These are phyloP conservation scores for Galaxea fascicularis DNA, from an alignment of 92 coral and sea anemone species.

Conservation along the genomic window DNA sequence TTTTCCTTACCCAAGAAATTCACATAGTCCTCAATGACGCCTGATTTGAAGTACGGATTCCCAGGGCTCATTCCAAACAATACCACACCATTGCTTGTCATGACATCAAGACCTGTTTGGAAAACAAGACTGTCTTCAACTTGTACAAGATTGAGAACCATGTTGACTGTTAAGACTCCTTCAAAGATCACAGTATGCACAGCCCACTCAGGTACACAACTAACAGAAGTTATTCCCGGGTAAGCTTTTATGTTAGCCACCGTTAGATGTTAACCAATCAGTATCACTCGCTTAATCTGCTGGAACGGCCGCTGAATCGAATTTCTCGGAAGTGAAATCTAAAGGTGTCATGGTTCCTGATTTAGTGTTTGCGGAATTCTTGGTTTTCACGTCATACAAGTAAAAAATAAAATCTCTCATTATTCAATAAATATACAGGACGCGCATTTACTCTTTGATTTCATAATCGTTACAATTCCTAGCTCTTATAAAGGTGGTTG, in stretches of 20 bases:
- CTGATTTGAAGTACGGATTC: slow-evolving; percentile 73
- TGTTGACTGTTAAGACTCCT: slow-evolving; percentile 16
- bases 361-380: not conserved
- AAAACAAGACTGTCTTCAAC: slow-evolving; percentile 51
- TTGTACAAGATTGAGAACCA: slow-evolving; percentile 50
- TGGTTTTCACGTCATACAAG: no score
- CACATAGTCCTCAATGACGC: slow-evolving; percentile 77
- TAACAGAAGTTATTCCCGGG: not conserved
- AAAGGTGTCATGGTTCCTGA: not conserved
- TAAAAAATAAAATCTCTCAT: no score
- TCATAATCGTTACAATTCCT: no score
- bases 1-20: slow-evolving; percentile 60
- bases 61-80: slow-evolving; percentile 88
- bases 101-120: slow-evolving; percentile 67
- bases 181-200: not conserved
- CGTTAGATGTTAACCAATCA: slow-evolving; percentile 10
- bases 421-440: no score
- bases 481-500: no score
- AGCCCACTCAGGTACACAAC: not conserved
- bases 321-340: not conserved
- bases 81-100: slow-evolving; percentile 65
- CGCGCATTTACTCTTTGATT: no score
- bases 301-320: slow-evolving; percentile 18
- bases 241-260: not conserved
- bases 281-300: not conserved